Base-by-base conservation (phyloP, 92 coral and sea anemone genomes). In the Hydrozoanthus gracilis region DNA sequence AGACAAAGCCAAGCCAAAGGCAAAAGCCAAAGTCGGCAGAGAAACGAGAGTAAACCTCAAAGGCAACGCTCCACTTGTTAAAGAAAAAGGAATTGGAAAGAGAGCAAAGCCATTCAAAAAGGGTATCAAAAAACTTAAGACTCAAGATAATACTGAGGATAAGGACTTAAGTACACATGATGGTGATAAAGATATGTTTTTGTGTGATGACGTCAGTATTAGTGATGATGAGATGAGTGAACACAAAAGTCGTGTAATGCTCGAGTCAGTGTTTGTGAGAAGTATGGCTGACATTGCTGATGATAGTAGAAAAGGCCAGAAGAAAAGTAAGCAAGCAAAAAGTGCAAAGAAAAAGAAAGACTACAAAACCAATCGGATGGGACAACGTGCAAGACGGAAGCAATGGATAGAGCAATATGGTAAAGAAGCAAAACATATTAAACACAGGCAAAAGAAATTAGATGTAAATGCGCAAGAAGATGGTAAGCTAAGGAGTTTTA, bases 371-470 rank as follows among this genome's bases (percentile, higher is more conserved):
- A 93, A 93, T 51, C 91, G 99, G 7, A 68, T 83, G 72, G 99
- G 99, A 51, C 99, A 97, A 79, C 93, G 99, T 50, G 88, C 93
- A 70, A 83, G 99, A 51, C 89, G 92, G 76, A 90, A 92, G 18
- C 90, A 88, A 71, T 95, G 98, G 98, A 75, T 83, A 89, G 91
- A 92, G 80, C 70, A 90, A 44, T 93, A 97, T 86, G 99, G 99
- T 0, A 89, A 76, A n/a, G 88, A 87, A 73, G 99, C 99, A 16
- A 92, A 91, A 17, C 99, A 97, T 55, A 39, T 95, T 61, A 51
- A 87, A 89, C 73, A 78, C 54, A 35, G 71, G 45, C 12, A 88
- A 8, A 17, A 62, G 60, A 70, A 4, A 14, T 11, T 72, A 14
- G 39, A 82, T 66, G 51, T 48, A 5, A 78, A 55, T 58, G 64